phyloP scores from a whole-genome alignment of 23 tunicate genomes.

The Aplidium turbinatum region DNA sequence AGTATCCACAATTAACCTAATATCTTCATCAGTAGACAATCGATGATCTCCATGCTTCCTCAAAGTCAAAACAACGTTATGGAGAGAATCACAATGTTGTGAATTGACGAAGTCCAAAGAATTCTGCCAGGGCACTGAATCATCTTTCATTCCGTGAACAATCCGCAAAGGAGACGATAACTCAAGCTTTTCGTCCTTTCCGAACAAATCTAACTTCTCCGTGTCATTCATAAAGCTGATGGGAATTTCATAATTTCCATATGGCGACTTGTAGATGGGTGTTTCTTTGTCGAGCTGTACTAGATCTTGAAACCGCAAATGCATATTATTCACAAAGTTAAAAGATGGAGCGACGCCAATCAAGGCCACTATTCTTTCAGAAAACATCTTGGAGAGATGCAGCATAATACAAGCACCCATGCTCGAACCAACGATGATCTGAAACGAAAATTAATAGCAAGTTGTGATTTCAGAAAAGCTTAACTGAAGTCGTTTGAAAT shows the following conservation, averaged over 20 bases:
- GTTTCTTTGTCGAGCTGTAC: neutral
- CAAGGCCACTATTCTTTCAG: slow-evolving; percentile 33
- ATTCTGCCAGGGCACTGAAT: slow-evolving; percentile 32
- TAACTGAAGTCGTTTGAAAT: no score
- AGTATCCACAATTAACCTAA: no score
- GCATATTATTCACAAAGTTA: neutral
- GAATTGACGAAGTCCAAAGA: slow-evolving; percentile 9
- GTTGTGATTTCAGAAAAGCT: no score
- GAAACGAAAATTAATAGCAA: neutral
- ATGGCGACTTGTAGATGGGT: neutral
- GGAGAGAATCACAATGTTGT: neutral
- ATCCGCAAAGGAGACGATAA: slow-evolving; percentile 20
- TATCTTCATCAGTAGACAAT: slow-evolving; percentile 24
- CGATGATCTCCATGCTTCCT: slow-evolving; percentile 41
- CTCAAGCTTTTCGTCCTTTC: neutral
- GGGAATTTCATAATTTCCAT: slow-evolving; percentile 8
- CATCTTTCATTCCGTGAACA: slow-evolving; percentile 49
- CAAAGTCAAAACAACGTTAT: slow-evolving; percentile 23
- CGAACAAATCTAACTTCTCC: slow-evolving; percentile 19
- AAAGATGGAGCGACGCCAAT: slow-evolving; percentile 57
- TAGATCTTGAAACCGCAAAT: neutral
- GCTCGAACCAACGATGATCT: slow-evolving; percentile 62
- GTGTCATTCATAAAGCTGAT: neutral
- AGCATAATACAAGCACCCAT: slow-evolving; percentile 64
- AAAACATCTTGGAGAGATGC: slow-evolving; percentile 29